A percentile compares a stretch with the other conserved stretches of the same genome.
phyloP scores from a whole-genome alignment of 35 echinoderm and acorn worm species.

The Antedon bifida region DNA sequence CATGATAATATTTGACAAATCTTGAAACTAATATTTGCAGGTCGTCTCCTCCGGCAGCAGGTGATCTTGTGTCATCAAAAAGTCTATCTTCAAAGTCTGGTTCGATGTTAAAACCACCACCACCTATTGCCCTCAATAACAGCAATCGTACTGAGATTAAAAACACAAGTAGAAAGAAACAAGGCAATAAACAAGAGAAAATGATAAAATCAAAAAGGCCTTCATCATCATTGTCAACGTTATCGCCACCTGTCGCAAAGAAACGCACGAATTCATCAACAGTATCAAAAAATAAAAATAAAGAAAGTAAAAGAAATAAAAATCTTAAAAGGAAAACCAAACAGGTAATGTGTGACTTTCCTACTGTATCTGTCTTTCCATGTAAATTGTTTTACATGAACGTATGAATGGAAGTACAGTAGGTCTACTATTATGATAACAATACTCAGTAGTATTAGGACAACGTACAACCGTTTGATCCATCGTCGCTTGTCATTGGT shows the following conservation, averaged over 20 bases:
- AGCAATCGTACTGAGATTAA: neutral
- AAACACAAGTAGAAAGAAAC: neutral
- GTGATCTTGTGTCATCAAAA: neutral
- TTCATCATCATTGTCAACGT: neutral
- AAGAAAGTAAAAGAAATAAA: neutral
- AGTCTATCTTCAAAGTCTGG: neutral
- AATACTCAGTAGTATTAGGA: too few species aligned
- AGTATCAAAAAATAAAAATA: too few species aligned
- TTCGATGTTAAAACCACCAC: neutral
- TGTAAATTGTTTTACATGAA: too few species aligned
- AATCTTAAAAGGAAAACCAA: neutral
- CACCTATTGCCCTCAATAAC: neutral
- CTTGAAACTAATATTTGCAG: neutral
- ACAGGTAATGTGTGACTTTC: neutral
- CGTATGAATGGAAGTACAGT: too few species aligned
- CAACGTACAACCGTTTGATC: too few species aligned
- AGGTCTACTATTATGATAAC: too few species aligned
- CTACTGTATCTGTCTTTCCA: too few species aligned
- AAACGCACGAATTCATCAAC: too few species aligned
- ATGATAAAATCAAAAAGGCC: neutral
- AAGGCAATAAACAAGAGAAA: neutral
- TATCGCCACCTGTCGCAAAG: too few species aligned
- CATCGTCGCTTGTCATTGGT: too few species aligned
- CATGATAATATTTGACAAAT: neutral
- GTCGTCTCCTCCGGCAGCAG: neutral